These are phyloP conservation scores for Hirundichthys speculiger DNA, from an alignment of 2,113 vertebrate species.

Conservation along the genomic window DNA sequence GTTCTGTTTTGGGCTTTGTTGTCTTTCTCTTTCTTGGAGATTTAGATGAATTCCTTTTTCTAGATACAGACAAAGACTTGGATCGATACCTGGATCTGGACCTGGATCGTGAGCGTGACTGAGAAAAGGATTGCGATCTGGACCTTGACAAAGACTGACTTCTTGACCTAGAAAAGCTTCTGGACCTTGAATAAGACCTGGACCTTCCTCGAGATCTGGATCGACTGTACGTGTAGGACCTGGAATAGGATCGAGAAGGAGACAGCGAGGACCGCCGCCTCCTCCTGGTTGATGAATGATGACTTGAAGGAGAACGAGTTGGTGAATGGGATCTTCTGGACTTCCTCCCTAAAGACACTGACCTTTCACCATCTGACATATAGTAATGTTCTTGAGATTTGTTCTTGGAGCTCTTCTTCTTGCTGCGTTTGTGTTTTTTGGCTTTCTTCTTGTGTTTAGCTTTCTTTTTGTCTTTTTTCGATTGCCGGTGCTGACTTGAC, in stretches of 20 bases:
- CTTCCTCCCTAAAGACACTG: conserved; percentile 80
- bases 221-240: conserved; percentile 82
- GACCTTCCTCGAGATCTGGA: conserved; percentile 84
- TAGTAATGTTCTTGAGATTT: conserved; percentile 76
- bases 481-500: conserved; percentile 80
- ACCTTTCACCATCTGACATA: conserved; percentile 78
- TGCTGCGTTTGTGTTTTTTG: conserved; percentile 90
- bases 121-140: conserved; percentile 81
- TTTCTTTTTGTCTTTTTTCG: conserved; percentile 90
- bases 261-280: conserved; percentile 76
- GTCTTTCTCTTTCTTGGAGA: conserved; percentile 78
- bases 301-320: conserved; percentile 81
- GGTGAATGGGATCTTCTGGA: conserved; percentile 80
- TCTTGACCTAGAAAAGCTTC: conserved; percentile 63
- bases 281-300: conserved; percentile 79
- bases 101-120: conserved; percentile 78
- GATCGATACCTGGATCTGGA: conserved; percentile 70
- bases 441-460: conserved; percentile 91
- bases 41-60: conserved; percentile 71
- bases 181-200: conserved; percentile 81
- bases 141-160: conserved; percentile 71
- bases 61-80: conserved; percentile 64
- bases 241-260: conserved; percentile 82
- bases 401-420: conserved; percentile 83
- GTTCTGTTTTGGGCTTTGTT: conserved; percentile 77